phyloP scores from a whole-genome alignment of 2,113 vertebrate genomes.

The Stigmatopora argus region DNA sequence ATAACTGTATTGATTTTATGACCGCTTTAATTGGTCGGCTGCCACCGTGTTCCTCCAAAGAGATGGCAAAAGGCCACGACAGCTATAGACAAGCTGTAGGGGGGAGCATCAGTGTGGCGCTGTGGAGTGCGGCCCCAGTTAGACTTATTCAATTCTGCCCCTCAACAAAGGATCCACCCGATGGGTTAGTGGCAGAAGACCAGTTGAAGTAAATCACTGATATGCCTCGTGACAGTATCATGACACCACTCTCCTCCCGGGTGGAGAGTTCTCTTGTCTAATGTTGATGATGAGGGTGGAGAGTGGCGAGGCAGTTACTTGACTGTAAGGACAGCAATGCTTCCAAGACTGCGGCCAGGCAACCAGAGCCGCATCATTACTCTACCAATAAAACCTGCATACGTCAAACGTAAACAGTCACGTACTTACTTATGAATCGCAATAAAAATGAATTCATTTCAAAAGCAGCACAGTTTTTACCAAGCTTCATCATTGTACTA shows the following conservation, averaged over 20 bases:
- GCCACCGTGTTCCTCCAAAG: slow-evolving; percentile 34
- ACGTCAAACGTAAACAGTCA: too few relatives aligned
- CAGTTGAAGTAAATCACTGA: not conserved
- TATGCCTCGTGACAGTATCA: slow-evolving; percentile 21
- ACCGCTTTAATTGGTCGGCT: slow-evolving; percentile 48
- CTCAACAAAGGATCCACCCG: slow-evolving; percentile 13
- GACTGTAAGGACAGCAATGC: not conserved
- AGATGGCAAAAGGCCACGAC: slow-evolving; percentile 35
- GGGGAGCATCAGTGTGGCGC: not conserved
- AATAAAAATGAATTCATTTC: too few relatives aligned
- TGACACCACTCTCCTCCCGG: slow-evolving; percentile 17
- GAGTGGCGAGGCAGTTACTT: not conserved
- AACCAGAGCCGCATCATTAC: too few relatives aligned
- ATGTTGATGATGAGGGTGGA: slow-evolving; percentile 4
- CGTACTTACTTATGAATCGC: too few relatives aligned
- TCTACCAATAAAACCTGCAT: too few relatives aligned
- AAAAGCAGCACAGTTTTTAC: too few relatives aligned
- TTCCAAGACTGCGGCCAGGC: not conserved
- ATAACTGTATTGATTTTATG: slow-evolving; percentile 61
- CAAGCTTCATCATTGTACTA: too few relatives aligned
- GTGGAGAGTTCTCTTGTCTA: slow-evolving; percentile 30
- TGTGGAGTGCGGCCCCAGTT: slow-evolving; percentile 6
- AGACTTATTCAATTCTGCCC: not conserved
- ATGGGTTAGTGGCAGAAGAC: slow-evolving; percentile 3
- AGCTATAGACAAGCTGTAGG: slow-evolving; percentile 24